A percentile compares a stretch with the other conserved stretches of the same genome.
Conservation (phyloP, 2,888 invertebrate genomes). For the Trissolcus japonicus region DNA sequence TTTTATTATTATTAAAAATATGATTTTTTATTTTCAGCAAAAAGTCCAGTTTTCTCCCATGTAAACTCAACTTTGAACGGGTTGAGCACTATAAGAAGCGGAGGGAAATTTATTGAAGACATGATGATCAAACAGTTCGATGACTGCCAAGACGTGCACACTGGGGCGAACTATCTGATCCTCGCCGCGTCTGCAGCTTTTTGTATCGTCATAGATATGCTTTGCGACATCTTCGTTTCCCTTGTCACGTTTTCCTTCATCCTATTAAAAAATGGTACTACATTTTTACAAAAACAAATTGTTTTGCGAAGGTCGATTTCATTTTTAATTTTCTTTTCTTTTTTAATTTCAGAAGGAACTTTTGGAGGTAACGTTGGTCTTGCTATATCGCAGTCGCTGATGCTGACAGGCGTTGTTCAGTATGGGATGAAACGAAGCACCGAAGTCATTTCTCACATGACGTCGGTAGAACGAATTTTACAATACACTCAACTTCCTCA, state of each 20-base stretch:
- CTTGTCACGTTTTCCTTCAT: conserved; percentile 4
- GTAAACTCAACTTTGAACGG: conserved; percentile 20
- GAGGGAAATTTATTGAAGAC: neutral
- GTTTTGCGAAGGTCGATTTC: neutral
- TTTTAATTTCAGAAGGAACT: conserved; percentile 12
- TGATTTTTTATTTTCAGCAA: conserved; percentile 7
- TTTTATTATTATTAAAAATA: neutral
- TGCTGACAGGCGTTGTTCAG: conserved; percentile 12
- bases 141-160: conserved; percentile 10
- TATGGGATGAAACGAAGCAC: conserved; percentile 83
- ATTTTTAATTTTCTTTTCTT: neutral
- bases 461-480: conserved; percentile 87
- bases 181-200: conserved; percentile 3
- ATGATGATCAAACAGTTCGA: conserved; percentile 27
- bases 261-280: conserved; percentile 16
- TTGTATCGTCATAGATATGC: conserved; percentile 6
- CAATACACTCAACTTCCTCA: conserved; percentile 86
- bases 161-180: neutral
- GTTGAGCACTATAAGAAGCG: conserved; percentile 13
- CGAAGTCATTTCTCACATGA: conserved; percentile 85
- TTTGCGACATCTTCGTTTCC: neutral
- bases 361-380: conserved; percentile 11
- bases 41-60: conserved; percentile 34
- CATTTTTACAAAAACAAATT: neutral
- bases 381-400: conserved; percentile 17